Conservation (phyloP, 2,888 invertebrate genomes). For the Andricus quercusramuli region DNA sequence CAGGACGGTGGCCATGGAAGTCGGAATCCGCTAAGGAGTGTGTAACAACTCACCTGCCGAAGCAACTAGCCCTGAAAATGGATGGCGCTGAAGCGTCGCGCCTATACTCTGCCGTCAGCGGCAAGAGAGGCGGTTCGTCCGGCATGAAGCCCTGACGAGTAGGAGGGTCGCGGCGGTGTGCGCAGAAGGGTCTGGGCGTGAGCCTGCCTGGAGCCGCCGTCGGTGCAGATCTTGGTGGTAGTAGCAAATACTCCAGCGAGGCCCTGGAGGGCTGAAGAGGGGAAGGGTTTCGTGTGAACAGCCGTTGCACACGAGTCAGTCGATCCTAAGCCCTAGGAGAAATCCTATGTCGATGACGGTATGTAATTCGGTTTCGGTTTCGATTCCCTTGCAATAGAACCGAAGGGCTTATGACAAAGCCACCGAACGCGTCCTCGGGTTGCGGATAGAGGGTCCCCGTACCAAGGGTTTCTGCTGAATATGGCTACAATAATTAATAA, state of each 20-base stretch:
- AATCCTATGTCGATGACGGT: background rate
- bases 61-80: constrained; percentile 85
- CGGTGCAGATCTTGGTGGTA: constrained; percentile 81
- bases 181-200: constrained; percentile 75
- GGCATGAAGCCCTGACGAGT: constrained; percentile 82
- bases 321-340: too few relatives aligned
- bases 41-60: constrained; percentile 82
- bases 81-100: constrained; percentile 83
- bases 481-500: too few relatives aligned
- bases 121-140: constrained; percentile 74
- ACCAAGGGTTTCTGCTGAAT: too few relatives aligned
- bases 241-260: constrained; percentile 83
- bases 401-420: too few relatives aligned
- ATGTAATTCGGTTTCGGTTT: too few relatives aligned
- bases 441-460: too few relatives aligned
- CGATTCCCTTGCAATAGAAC: too few relatives aligned
- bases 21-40: constrained; percentile 82
- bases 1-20: constrained; percentile 89
- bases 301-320: constrained; percentile 77
- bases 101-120: constrained; percentile 73
- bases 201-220: constrained; percentile 77
- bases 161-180: constrained; percentile 81
- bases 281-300: constrained; percentile 84
- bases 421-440: too few relatives aligned
- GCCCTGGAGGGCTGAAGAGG: constrained; percentile 83